Evolutionary conservation across 2,113 vertebrate genomes (phyloP), one percentile per base, ranked within the genome.

Genomic region (Halichoeres trimaculatus): DNA sequence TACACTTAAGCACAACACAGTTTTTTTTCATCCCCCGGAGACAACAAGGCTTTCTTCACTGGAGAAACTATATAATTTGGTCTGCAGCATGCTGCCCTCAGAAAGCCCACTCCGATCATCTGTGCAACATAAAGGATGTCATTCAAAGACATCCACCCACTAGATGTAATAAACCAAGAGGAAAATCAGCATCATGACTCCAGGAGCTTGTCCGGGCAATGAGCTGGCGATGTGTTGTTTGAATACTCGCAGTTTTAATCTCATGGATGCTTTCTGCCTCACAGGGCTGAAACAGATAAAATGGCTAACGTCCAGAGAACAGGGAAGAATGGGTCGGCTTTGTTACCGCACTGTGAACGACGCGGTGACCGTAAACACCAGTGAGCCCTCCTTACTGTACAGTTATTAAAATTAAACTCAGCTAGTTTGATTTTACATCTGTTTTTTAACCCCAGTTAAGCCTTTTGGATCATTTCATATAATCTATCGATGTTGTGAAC

Each of bases 271-370:
- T 84, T 89, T 90, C 81, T 85, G 85, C 76, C 72, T 82, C 87
- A 84, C 69, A 76, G 85, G 83, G 41, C 52, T 78, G 69, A 90
- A 89, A 82, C 73, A 80, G 79, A 83, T 63, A 60, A 58, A 55
- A 76, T 88, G 85, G 85, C 85, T 20, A 56, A 54, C 48, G 62
- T 83, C 83, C 89, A 85, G 81, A 35, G 56, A 64, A 74, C 19
- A 10, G 55, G 34, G 84, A 85, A 92, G 86, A 94, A 92, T 91
- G 74, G 74, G n/a, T 63, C 2, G 75, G 78, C 88, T 93, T 86
- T 93, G 90, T 92, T 79, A 47, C 56, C 43, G 61, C 74, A 41
- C 64, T 52, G 64, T 75, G 77, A 59, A 68, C 89, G 85, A 85
- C 70, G 70, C 89, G 77, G 36, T 88, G 87, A 90, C 89, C 78